Evolutionary conservation across 2,113 vertebrate genomes (phyloP).

Genomic region (Coregonus clupeaformis): DNA sequence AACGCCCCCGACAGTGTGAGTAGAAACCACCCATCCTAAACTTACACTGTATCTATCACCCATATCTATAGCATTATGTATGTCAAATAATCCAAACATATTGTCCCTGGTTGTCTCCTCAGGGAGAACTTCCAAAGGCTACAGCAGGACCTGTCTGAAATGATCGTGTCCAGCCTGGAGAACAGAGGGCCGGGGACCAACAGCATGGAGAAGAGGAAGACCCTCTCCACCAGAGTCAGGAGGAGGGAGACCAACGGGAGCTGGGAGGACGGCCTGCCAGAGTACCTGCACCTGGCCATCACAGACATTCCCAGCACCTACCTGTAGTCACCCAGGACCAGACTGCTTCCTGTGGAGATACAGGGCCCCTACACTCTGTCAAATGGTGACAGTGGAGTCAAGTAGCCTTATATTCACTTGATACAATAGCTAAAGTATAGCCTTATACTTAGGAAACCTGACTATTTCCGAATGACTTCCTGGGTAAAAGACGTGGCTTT

Average conservation of each 20-base stretch:
- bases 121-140: constrained; percentile 96
- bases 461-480: not conserved
- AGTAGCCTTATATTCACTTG: not conserved
- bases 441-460: not conserved
- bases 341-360: constrained; percentile 65
- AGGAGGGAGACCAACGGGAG: constrained; percentile 51
- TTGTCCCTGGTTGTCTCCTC: constrained; percentile 25
- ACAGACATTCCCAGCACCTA: constrained; percentile 74
- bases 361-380: not conserved
- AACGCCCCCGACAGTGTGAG: constrained; percentile 92
- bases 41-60: not conserved
- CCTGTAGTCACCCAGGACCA: constrained; percentile 79
- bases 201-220: constrained; percentile 58
- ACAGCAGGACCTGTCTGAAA: constrained; percentile 88
- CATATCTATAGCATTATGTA: not conserved
- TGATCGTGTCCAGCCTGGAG: constrained; percentile 82
- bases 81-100: not conserved
- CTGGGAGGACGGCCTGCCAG: constrained; percentile 64
- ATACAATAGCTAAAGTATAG: not conserved
- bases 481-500: no score
- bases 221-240: constrained; percentile 64
- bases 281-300: constrained; percentile 89
- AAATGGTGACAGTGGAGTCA: not conserved
- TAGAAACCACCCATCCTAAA: constrained; percentile 1
- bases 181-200: constrained; percentile 68